These are phyloP conservation scores for Hylyphantes graminicola DNA, from an alignment of 1,140 invertebrate species.

Conservation along the genomic window DNA sequence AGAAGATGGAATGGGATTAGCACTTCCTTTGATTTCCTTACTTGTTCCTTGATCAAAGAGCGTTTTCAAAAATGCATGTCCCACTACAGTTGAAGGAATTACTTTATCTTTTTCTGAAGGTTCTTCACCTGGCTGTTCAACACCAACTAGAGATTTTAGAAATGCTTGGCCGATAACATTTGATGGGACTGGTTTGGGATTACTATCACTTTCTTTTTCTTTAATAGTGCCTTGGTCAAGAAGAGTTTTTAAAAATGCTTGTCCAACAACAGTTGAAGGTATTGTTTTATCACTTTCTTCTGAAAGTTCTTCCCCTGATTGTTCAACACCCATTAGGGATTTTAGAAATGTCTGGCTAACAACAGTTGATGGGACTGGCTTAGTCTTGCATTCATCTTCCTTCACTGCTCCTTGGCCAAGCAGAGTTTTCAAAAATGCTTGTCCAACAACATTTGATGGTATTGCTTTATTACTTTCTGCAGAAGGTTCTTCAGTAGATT, in stretches of 20 bases:
- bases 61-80: conserved; percentile 52
- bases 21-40: not conserved
- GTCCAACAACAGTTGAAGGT: conserved; percentile 30
- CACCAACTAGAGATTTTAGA: conserved; percentile 34
- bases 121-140: not conserved
- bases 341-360: conserved; percentile 54
- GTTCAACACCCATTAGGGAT: conserved; percentile 16
- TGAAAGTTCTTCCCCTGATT: not conserved
- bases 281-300: conserved; percentile 26
- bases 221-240: not conserved
- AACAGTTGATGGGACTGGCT: conserved; percentile 2
- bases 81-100: conserved; percentile 38
- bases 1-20: conserved; percentile 27
- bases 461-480: not conserved
- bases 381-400: not conserved
- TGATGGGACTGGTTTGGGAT: conserved; percentile 22
- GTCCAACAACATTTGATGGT: conserved; percentile 38
- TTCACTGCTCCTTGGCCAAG: not conserved
- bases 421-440: conserved; percentile 44
- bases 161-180: conserved; percentile 48
- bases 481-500: not conserved
- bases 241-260: conserved; percentile 42
- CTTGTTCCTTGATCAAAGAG: not conserved
- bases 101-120: not conserved
- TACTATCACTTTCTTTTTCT: not conserved